phyloP scores from a whole-genome alignment of 2,888 invertebrate genomes.

The Hedychridium roseum region DNA sequence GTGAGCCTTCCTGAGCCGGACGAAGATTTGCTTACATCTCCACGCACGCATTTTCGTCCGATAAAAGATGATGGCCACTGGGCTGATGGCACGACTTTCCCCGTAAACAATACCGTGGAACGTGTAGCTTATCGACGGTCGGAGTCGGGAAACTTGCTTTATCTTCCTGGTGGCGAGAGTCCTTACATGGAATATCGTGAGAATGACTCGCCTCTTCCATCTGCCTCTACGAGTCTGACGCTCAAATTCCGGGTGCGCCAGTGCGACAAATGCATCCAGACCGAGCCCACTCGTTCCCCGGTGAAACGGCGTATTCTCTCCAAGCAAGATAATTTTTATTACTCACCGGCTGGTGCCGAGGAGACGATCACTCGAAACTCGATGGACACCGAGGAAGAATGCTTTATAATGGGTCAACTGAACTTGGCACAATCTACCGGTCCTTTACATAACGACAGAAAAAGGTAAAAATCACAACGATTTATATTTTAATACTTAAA shows the following conservation, averaged over 20 bases:
- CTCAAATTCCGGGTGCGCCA: constrained; percentile 75
- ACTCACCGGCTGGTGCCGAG: constrained; percentile 40
- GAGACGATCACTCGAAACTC: constrained; percentile 28
- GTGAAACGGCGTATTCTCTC: constrained; percentile 58
- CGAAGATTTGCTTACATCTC: constrained; percentile 80
- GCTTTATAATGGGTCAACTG: constrained; percentile 49
- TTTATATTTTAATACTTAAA: too few species aligned
- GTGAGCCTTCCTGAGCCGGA: constrained; percentile 58
- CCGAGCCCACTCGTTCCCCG: constrained; percentile 58
- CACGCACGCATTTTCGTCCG: constrained; percentile 84
- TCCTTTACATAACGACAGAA: constrained; percentile 58
- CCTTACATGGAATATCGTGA: constrained; percentile 66
- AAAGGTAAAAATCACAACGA: too few species aligned
- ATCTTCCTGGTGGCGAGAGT: constrained; percentile 59
- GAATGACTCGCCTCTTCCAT: constrained; percentile 63
- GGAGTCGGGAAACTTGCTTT: constrained; percentile 61
- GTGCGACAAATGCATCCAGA: constrained; percentile 65
- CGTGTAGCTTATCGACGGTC: constrained; percentile 73
- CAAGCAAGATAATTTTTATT: constrained; percentile 55
- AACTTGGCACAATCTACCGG: constrained; percentile 50
- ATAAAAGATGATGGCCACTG: constrained; percentile 72
- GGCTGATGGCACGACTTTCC: constrained; percentile 79
- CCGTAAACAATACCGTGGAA: constrained; percentile 71
- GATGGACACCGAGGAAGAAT: constrained; percentile 47
- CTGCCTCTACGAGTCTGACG: constrained; percentile 58